These are phyloP conservation scores for Danio kyathit DNA, from an alignment of 2,797 vertebrate genomes.

Conservation along the genomic window DNA sequence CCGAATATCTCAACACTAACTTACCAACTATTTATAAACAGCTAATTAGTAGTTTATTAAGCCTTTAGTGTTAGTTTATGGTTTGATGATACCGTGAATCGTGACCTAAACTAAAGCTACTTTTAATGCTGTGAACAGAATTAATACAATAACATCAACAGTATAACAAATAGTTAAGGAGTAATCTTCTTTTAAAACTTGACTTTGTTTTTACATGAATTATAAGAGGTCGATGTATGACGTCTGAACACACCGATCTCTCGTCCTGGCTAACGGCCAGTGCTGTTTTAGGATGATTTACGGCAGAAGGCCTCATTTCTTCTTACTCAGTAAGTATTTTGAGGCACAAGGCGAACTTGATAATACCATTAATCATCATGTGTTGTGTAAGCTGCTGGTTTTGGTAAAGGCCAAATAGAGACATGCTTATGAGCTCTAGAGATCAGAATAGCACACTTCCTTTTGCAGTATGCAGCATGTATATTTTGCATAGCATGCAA, in stretches of 20 bases:
- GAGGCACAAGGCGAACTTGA: slow-evolving; percentile 52
- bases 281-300: slow-evolving; percentile 56
- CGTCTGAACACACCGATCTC: slow-evolving; percentile 47
- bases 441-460: slow-evolving; percentile 4
- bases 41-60: too few relatives aligned
- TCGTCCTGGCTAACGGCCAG: slow-evolving; percentile 31
- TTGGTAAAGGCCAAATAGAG: slow-evolving; percentile 48
- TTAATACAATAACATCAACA: too few relatives aligned
- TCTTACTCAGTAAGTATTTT: slow-evolving; percentile 49
- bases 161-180: too few relatives aligned
- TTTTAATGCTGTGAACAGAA: too few relatives aligned
- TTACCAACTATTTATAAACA: too few relatives aligned
- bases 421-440: slow-evolving; percentile 42
- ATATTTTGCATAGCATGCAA: not conserved
- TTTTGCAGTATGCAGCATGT: slow-evolving; percentile 1
- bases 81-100: too few relatives aligned
- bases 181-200: too few relatives aligned
- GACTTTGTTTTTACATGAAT: too few relatives aligned
- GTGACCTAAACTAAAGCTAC: too few relatives aligned
- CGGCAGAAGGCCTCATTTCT: slow-evolving; percentile 42
- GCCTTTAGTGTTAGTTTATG: too few relatives aligned
- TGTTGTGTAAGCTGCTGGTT: slow-evolving; percentile 49
- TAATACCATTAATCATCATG: slow-evolving; percentile 59
- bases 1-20: too few relatives aligned
- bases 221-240: not conserved